These are phyloP conservation scores for Proctacanthus coquilletti DNA, from an alignment of 1,140 invertebrate species.

Conservation along the genomic window DNA sequence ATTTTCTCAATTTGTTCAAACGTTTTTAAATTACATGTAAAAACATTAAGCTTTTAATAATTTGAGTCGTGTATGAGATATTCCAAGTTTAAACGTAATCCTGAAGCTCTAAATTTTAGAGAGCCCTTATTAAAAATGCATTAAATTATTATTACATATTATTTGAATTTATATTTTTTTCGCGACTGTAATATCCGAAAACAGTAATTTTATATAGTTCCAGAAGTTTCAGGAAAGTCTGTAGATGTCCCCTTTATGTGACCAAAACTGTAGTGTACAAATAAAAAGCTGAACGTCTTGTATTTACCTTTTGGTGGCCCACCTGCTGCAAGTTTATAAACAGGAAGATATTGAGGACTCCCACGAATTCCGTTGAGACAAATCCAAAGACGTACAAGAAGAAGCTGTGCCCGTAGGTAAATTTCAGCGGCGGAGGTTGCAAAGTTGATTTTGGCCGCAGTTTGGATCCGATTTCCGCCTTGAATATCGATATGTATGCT, in stretches of 20 bases:
- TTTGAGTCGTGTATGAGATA: too few relatives aligned
- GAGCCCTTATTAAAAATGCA: too few relatives aligned
- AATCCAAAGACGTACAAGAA: conserved; percentile 71
- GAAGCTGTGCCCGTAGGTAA: conserved; percentile 76
- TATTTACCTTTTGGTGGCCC: conserved; percentile 22
- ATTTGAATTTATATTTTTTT: not conserved
- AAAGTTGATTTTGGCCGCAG: conserved; percentile 58
- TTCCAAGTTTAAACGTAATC: too few relatives aligned
- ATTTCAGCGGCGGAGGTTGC: conserved; percentile 64
- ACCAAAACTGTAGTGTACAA: not conserved
- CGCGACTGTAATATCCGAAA: too few relatives aligned
- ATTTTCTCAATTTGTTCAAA: too few relatives aligned
- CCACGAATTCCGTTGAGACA: conserved; percentile 65
- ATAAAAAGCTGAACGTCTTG: conserved; percentile 1
- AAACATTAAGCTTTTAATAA: too few relatives aligned
- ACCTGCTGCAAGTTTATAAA: conserved; percentile 60
- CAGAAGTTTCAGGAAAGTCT: too few relatives aligned
- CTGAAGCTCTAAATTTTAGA: too few relatives aligned
- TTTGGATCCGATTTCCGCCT: conserved; percentile 76
- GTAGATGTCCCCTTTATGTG: too few relatives aligned
- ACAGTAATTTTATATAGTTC: too few relatives aligned
- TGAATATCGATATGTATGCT: conserved; percentile 85
- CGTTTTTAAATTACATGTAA: too few relatives aligned
- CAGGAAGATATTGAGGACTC: conserved; percentile 71
- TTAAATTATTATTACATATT: too few relatives aligned